Evolutionary conservation across 2,888 invertebrate species (phyloP), one percentile per base, ranked within the genome.

Genomic region (Drosophila helvetica): DNA sequence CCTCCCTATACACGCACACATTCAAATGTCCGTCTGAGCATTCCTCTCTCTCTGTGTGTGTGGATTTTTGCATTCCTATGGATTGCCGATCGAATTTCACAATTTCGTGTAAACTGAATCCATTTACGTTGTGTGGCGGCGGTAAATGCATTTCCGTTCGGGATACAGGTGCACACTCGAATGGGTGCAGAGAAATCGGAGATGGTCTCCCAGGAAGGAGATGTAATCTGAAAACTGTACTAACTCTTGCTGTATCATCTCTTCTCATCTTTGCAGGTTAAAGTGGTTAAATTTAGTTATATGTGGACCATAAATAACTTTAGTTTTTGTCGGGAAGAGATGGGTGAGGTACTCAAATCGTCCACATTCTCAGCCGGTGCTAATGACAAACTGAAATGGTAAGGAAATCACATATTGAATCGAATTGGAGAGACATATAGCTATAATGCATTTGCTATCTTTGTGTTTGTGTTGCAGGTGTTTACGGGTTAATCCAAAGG

Each of bases 261-360:
- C 0, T n/a, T 43, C 3, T 10, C 9, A 22, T n/a, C 7, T 90
- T 94, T 94, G 25, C 95, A 98, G 98, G 99, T 99, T 93, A 99
- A 99, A 96, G 99, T 99, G 93, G 98, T 99, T 89, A 99, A 99
- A 94, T 99, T 99, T 95, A 99, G 98, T 93, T 99, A 99, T 93
- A 99, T 99, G 98, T 99, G 99, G 99, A 99, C 99, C 92, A 99
- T 99, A 94, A 99, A 99, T 94, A 99, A 99, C 95, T 99, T 99
- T 94, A 99, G 99, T 94, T 99, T 99, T 94, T 99, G 99, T 94
- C 96, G 99, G 89, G 99, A 99, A 94, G 99, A 99, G 94, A 99
- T 99, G 99, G 99, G 99, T 89, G 99, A 99, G 94, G 99, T 99
- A 88, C 94, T 99, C 92, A 99, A 99, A 94, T 99, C 99, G 92